Conservation (phyloP, 2,888 invertebrate genomes). For the Tetragnatha montana region DNA sequence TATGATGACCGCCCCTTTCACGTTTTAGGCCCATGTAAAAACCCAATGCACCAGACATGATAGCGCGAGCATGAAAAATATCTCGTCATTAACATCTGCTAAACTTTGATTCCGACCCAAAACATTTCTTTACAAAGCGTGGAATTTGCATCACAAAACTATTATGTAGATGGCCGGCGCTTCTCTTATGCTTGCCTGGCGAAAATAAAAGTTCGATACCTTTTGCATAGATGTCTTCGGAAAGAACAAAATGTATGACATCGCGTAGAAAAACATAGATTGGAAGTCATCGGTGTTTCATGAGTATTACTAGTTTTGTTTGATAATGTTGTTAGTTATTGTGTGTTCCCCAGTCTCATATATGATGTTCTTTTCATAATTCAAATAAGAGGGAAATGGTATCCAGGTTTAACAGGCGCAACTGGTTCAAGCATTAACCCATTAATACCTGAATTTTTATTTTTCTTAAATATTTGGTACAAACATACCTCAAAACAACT, state of each 20-base stretch:
- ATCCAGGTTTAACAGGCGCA: too few species aligned
- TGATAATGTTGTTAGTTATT: too few species aligned
- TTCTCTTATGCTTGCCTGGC: neutral
- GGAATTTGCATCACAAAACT: constrained; percentile 46
- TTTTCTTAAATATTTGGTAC: too few species aligned
- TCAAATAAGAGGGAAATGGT: too few species aligned
- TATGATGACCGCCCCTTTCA: neutral
- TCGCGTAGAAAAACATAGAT: too few species aligned
- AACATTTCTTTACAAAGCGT: constrained; percentile 32
- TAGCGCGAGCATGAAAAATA: constrained; percentile 24
- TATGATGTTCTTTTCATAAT: too few species aligned
- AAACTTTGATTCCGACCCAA: constrained; percentile 29
- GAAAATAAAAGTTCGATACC: constrained; percentile 14
- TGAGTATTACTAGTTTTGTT: too few species aligned
- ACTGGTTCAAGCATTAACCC: too few species aligned
- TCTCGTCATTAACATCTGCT: constrained; percentile 48
- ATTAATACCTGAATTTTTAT: too few species aligned
- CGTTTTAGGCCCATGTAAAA: constrained; percentile 14
- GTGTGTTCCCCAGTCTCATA: too few species aligned
- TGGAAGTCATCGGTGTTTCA: too few species aligned
- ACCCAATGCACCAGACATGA: neutral
- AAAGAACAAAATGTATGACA: neutral
- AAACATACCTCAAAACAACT: too few species aligned
- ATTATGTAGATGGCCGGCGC: constrained; percentile 50
- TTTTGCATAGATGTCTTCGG: neutral